Evolutionary conservation across 53 echinoderm and acorn worm genomes (phyloP).

Genomic region (Zoroaster sp.): DNA sequence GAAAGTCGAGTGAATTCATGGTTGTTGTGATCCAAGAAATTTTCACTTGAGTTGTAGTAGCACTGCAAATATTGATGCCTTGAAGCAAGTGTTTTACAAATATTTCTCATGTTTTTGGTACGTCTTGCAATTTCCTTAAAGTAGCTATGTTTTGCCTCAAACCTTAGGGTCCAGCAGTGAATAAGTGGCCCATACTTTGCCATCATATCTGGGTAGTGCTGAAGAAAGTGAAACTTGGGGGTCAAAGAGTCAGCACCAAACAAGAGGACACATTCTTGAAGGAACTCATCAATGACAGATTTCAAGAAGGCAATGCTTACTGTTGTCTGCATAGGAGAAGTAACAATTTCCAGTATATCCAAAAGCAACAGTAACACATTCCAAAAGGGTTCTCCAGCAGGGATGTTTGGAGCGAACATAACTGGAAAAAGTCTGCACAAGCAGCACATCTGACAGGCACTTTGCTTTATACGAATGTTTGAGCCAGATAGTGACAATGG

Average conservation of each 20-base stretch:
- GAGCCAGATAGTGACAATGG: neutral
- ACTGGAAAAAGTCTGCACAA: neutral
- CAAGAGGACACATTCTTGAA: constrained; percentile 16
- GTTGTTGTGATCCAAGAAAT: constrained; percentile 9
- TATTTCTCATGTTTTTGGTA: constrained; percentile 32
- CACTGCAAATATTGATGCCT: constrained; percentile 55
- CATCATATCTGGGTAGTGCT: constrained; percentile 48
- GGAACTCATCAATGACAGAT: constrained; percentile 36
- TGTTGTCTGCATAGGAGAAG: constrained; percentile 9
- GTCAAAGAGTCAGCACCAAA: constrained; percentile 36
- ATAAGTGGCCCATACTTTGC: constrained; percentile 49
- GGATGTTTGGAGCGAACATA: constrained; percentile 11
- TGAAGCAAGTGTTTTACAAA: constrained; percentile 15
- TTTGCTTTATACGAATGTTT: constrained; percentile 24
- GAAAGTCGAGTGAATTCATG: neutral
- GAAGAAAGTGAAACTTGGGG: constrained; percentile 42
- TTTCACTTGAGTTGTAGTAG: constrained; percentile 4
- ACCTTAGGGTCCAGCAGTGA: constrained; percentile 34
- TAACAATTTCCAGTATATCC: constrained; percentile 17
- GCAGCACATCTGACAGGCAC: constrained; percentile 48
- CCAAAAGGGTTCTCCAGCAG: constrained; percentile 5
- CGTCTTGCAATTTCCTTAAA: constrained; percentile 54
- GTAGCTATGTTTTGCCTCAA: constrained; percentile 45
- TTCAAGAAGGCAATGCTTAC: constrained; percentile 18
- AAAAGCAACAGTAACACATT: constrained; percentile 15